Conservation (phyloP, 1,140 invertebrate species). For the Drosophila sproati region DNA sequence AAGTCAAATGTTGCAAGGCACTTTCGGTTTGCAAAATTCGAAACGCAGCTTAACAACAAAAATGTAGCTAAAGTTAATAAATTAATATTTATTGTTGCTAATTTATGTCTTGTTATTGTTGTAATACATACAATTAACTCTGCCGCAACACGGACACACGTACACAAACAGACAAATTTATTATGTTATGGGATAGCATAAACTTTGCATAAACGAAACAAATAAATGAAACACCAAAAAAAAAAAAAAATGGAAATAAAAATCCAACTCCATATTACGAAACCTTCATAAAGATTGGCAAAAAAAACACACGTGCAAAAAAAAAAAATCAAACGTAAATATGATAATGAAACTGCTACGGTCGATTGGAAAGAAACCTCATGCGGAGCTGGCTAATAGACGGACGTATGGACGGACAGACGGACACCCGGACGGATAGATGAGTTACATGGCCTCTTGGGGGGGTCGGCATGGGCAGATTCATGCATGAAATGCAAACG, state of each 20-base stretch:
- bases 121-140: slow-evolving; percentile 56
- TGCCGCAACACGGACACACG: slow-evolving; percentile 31
- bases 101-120: slow-evolving; percentile 72
- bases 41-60: slow-evolving; percentile 55
- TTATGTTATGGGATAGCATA: slow-evolving; percentile 50
- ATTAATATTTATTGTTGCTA: slow-evolving; percentile 74
- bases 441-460: slow-evolving; percentile 20
- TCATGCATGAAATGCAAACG: slow-evolving; percentile 81
- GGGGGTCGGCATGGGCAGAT: slow-evolving; percentile 42
- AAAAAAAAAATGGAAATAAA: slow-evolving; percentile 7
- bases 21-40: slow-evolving; percentile 70
- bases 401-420: not conserved
- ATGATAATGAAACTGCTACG: slow-evolving; percentile 80
- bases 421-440: slow-evolving; percentile 9
- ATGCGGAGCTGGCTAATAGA: slow-evolving; percentile 72
- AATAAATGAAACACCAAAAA: slow-evolving; percentile 38
- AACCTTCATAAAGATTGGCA: slow-evolving; percentile 46
- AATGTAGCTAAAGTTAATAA: slow-evolving; percentile 59
- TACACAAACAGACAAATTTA: slow-evolving; percentile 20
- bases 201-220: slow-evolving; percentile 69
- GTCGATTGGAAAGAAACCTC: slow-evolving; percentile 74
- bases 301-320: slow-evolving; percentile 33
- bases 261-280: slow-evolving; percentile 49
- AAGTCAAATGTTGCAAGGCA: slow-evolving; percentile 52
- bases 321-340: slow-evolving; percentile 49